Conservation (phyloP, 2,113 vertebrate genomes). For the Pseudonaja textilis region DNA sequence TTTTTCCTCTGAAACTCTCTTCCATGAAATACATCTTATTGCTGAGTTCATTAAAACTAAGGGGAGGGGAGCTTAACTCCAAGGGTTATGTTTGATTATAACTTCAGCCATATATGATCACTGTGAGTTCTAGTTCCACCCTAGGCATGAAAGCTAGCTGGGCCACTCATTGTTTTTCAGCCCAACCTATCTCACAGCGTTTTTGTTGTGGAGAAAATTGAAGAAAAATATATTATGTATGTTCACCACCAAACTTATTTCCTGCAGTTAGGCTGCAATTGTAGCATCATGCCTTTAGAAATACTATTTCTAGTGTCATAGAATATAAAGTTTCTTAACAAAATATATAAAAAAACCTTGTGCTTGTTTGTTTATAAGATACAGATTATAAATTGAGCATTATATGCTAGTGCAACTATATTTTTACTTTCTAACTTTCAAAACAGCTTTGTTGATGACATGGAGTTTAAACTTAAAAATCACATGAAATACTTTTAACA, state of each 20-base stretch:
- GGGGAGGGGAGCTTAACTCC: neutral
- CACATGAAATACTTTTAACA: neutral
- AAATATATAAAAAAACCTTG: neutral
- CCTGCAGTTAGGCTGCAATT: neutral
- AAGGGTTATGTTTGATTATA: neutral
- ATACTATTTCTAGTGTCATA: neutral
- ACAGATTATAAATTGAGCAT: neutral
- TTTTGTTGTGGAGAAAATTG: neutral
- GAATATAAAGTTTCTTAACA: neutral
- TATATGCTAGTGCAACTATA: neutral
- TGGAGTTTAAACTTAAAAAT: neutral
- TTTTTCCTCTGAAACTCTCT: neutral
- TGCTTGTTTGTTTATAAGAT: neutral
- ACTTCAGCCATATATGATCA: neutral
- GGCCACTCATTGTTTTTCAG: neutral
- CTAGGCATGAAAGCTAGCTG: neutral
- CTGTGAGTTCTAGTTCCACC: neutral
- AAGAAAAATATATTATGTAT: neutral
- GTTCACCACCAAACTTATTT: neutral
- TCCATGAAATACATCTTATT: neutral
- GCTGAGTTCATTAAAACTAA: neutral
- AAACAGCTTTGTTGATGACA: neutral
- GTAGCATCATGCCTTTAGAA: neutral
- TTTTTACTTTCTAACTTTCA: neutral
- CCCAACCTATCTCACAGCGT: neutral